Percentiles rank a stretch among this genome's conserved stretches.
Evolutionary conservation across 2,888 invertebrate species (phyloP).

Genomic region (Troglohyphantes excavatus): DNA sequence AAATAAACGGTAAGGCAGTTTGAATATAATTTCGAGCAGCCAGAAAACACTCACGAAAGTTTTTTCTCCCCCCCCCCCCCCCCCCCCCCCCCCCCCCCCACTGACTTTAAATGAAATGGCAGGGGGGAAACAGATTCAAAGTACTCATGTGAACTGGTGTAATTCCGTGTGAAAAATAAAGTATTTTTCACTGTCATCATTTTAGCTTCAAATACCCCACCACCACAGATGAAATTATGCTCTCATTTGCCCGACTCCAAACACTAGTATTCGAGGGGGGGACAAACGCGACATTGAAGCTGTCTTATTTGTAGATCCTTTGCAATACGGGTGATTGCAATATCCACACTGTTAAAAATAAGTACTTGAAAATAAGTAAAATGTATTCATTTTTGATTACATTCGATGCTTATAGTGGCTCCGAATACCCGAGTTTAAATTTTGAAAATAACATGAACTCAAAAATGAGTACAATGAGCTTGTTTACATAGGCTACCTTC

Average conservation of each 20-base stretch:
- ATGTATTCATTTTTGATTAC: too few species aligned
- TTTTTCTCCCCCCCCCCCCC: background rate
- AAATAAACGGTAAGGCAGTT: background rate
- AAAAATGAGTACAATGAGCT: too few species aligned
- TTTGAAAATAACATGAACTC: too few species aligned
- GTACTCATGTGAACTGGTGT: slow-evolving; percentile 13
- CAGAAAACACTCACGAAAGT: slow-evolving; percentile 5
- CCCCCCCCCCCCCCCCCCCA: too few species aligned
- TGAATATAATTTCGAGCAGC: background rate
- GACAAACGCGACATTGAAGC: background rate
- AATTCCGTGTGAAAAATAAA: slow-evolving; percentile 37
- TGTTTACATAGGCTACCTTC: too few species aligned
- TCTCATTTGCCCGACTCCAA: slow-evolving; percentile 50
- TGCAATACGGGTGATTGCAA: too few species aligned
- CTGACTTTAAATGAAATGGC: background rate
- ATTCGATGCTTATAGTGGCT: too few species aligned
- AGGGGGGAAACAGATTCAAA: slow-evolving; percentile 20
- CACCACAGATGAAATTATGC: slow-evolving; percentile 48
- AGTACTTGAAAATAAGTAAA: too few species aligned
- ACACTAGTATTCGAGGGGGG: background rate
- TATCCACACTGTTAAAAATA: too few species aligned
- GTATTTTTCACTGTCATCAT: slow-evolving; percentile 70
- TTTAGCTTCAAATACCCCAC: slow-evolving; percentile 48
- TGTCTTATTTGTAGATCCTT: slow-evolving; percentile 15
- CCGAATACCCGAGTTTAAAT: too few species aligned